Conservation (phyloP, 1,140 invertebrate species). For the Stegodyphus mimosarum region DNA sequence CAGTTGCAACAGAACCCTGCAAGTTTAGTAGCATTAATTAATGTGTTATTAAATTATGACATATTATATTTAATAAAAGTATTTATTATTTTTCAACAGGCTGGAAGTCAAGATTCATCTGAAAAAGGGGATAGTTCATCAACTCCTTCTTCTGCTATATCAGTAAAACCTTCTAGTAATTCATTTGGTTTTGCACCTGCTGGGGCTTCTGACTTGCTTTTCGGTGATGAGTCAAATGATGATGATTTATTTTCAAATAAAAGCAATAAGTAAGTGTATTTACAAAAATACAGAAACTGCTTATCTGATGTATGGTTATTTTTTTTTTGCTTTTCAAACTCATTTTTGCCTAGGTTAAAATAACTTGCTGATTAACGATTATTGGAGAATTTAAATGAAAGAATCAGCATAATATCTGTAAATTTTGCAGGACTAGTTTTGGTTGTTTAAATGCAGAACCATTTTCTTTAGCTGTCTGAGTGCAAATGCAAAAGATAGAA, state of each 20-base stretch:
- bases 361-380: neutral
- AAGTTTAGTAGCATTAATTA: neutral
- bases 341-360: neutral
- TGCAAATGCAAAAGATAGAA: too few species aligned
- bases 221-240: constrained; percentile 50
- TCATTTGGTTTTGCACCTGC: constrained; percentile 34
- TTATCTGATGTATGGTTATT: neutral
- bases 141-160: constrained; percentile 45
- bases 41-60: neutral
- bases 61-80: neutral
- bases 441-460: too few species aligned
- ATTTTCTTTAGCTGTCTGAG: too few species aligned
- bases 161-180: constrained; percentile 33
- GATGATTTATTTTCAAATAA: constrained; percentile 49
- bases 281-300: neutral
- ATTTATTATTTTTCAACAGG: neutral
- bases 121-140: constrained; percentile 49
- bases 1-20: neutral
- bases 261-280: neutral
- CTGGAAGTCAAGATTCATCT: constrained; percentile 12
- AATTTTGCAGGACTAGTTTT: neutral
- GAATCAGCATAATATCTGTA: neutral
- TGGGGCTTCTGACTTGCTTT: constrained; percentile 19
- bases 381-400: neutral
- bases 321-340: neutral